Conservation (phyloP, 1,140 invertebrate species). For the Macrobrachium nipponense region DNA sequence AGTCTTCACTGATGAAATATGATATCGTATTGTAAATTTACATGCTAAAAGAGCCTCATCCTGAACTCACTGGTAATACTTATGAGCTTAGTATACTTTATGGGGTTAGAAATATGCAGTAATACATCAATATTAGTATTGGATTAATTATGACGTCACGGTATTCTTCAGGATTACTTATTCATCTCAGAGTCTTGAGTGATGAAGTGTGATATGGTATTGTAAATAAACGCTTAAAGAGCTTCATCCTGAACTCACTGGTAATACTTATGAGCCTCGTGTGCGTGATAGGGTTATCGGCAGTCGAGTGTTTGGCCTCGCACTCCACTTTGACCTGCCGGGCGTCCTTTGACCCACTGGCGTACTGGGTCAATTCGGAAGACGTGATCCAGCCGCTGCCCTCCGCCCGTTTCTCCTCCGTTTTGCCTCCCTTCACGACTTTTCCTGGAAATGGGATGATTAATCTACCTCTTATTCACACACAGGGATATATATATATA, state of each 20-base stretch:
- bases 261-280: constrained; percentile 21
- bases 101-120: background rate
- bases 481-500: background rate
- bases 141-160: background rate
- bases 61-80: constrained; percentile 27
- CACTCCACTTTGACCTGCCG: constrained; percentile 22
- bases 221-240: background rate
- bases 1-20: no score
- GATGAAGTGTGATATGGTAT: no score
- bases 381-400: constrained; percentile 38
- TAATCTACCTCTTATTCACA: no score
- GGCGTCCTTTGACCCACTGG: constrained; percentile 12
- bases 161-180: no score
- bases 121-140: background rate
- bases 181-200: no score
- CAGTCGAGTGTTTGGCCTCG: constrained; percentile 20
- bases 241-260: background rate
- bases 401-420: background rate
- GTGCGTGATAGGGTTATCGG: background rate
- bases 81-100: constrained; percentile 5
- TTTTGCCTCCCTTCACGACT: background rate
- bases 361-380: constrained; percentile 11
- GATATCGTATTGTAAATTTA: no score
- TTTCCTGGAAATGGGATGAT: background rate
- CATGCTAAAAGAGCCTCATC: background rate